Conservation (phyloP, 1,140 invertebrate species). For the Drosophila nannoptera region DNA sequence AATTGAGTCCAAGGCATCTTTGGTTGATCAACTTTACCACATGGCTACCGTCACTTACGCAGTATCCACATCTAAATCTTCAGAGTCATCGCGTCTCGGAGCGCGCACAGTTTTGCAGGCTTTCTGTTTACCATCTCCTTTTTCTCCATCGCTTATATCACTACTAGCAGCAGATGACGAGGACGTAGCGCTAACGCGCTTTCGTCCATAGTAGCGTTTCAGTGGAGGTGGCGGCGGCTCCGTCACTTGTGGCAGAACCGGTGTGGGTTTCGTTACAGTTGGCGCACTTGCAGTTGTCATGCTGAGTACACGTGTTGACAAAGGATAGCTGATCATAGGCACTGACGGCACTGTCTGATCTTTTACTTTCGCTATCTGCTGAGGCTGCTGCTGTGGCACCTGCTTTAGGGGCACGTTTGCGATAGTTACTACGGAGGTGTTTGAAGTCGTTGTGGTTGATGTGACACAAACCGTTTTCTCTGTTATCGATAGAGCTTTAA, state of each 20-base stretch:
- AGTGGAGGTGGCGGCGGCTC: conserved; percentile 77
- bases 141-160: conserved; percentile 57
- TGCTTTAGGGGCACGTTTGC: conserved; percentile 12
- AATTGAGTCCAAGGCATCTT: not conserved
- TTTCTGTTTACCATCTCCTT: conserved; percentile 26
- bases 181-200: conserved; percentile 81
- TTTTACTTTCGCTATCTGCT: conserved; percentile 2
- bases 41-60: conserved; percentile 67
- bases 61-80: conserved; percentile 76
- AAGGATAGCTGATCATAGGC: conserved; percentile 67
- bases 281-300: conserved; percentile 10
- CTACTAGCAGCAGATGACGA: conserved; percentile 65
- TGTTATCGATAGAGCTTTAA: conserved; percentile 12
- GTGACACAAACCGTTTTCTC: conserved; percentile 42
- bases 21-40: conserved; percentile 69
- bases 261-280: not conserved
- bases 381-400: conserved; percentile 30
- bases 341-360: conserved; percentile 19
- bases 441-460: conserved; percentile 50
- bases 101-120: conserved; percentile 59
- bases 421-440: conserved; percentile 45
- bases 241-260: conserved; percentile 47
- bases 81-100: conserved; percentile 59
- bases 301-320: conserved; percentile 47
- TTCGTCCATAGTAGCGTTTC: conserved; percentile 84